Percentiles rank a stretch among this genome's conserved stretches.
phyloP scores from a whole-genome alignment of 2,888 invertebrate genomes.

The Oeneis ivallda region DNA sequence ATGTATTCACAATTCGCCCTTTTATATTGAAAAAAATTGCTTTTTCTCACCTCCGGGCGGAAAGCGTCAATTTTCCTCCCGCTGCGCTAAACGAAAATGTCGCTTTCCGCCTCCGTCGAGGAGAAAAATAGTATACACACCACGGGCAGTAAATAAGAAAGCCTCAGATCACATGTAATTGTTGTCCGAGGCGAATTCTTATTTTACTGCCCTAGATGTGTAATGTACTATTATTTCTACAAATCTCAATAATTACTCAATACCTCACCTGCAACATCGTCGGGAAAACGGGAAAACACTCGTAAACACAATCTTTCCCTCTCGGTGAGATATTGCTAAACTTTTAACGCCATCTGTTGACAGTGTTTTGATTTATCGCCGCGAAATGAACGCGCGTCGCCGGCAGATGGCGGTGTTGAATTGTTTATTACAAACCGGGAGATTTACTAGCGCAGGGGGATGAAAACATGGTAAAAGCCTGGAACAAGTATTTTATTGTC shows the following conservation, averaged over 20 bases:
- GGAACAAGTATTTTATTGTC: conserved; percentile 13
- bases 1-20: too few species aligned
- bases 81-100: too few species aligned
- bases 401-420: conserved; percentile 65
- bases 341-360: conserved; percentile 69
- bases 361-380: conserved; percentile 66
- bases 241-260: neutral
- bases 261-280: conserved; percentile 44
- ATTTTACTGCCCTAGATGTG: too few species aligned
- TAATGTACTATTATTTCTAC: neutral
- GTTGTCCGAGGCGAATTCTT: too few species aligned
- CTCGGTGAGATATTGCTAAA: conserved; percentile 56
- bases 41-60: too few species aligned
- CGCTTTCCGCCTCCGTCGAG: too few species aligned
- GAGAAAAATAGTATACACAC: too few species aligned
- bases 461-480: conserved; percentile 1
- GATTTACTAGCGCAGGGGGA: conserved; percentile 57
- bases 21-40: too few species aligned
- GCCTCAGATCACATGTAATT: too few species aligned
- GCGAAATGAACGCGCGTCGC: conserved; percentile 61
- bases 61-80: too few species aligned
- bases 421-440: conserved; percentile 58
- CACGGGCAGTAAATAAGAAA: too few species aligned
- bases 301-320: conserved; percentile 70
- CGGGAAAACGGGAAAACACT: conserved; percentile 38